These are phyloP conservation scores for Ethmia dodecea DNA, from an alignment of 2,888 invertebrate species.

Conservation along the genomic window DNA sequence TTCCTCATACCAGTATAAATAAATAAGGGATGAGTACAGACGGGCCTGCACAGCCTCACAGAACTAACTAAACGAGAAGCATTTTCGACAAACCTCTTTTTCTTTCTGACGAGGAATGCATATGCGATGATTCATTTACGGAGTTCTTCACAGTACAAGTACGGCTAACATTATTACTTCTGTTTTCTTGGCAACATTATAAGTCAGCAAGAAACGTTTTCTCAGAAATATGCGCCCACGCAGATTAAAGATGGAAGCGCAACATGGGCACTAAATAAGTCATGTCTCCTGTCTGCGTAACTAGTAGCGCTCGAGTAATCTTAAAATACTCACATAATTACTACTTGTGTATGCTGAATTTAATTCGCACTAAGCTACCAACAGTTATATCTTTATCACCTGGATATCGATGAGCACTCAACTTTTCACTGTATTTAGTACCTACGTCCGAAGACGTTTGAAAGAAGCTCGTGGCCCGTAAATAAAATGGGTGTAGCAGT, in stretches of 20 bases:
- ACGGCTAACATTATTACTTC: conserved; percentile 72
- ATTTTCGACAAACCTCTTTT: conserved; percentile 76
- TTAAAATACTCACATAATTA: conserved; percentile 28
- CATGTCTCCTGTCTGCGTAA: conserved; percentile 59
- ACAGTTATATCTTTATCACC: too few relatives aligned
- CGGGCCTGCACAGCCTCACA: conserved; percentile 38
- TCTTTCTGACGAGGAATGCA: conserved; percentile 67
- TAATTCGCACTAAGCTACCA: too few relatives aligned
- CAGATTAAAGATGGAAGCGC: conserved; percentile 73
- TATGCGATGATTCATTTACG: conserved; percentile 75
- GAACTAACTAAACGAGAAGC: conserved; percentile 58
- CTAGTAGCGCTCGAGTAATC: conserved; percentile 50
- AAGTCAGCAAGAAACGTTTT: conserved; percentile 70
- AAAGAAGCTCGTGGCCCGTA: conserved; percentile 20
- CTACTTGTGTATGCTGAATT: conserved; percentile 13
- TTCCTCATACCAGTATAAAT: conserved; percentile 74
- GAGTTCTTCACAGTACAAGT: conserved; percentile 67
- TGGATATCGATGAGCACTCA: conserved; percentile 9
- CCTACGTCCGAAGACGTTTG: conserved; percentile 13
- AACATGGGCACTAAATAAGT: conserved; percentile 73
- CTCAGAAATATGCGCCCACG: conserved; percentile 74
- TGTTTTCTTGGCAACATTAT: conserved; percentile 72
- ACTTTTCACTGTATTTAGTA: conserved; percentile 16
- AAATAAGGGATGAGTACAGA: conserved; percentile 73
- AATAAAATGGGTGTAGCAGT: conserved; percentile 35